phyloP scores from a whole-genome alignment of 2,113 vertebrate species.

The Plotosus lineatus region DNA sequence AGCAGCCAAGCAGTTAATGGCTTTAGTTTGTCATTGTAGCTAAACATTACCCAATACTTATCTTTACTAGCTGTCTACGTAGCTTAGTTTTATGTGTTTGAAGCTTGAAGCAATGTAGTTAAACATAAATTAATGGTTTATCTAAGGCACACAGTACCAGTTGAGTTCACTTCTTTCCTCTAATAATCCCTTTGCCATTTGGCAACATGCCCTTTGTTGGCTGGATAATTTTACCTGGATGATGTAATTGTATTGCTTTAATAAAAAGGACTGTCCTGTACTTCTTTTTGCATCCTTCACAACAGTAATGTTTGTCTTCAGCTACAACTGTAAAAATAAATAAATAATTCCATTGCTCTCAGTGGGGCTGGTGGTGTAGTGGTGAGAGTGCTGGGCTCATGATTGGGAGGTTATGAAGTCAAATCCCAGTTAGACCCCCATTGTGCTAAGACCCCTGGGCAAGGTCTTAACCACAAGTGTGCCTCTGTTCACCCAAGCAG shows the following conservation, averaged over 20 bases:
- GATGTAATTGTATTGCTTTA: background rate
- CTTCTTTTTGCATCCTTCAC: background rate
- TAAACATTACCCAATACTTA: slow-evolving; percentile 2
- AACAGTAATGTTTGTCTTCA: background rate
- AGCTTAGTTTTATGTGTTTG: background rate
- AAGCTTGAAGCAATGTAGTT: background rate
- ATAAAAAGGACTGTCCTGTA: background rate
- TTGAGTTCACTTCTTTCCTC: background rate
- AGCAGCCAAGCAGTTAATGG: background rate
- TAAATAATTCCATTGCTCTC: too few species aligned
- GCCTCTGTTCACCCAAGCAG: too few species aligned
- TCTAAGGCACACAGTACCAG: background rate
- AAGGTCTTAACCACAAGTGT: too few species aligned
- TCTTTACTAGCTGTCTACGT: background rate
- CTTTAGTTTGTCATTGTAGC: background rate
- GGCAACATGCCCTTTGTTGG: background rate
- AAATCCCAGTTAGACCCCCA: too few species aligned
- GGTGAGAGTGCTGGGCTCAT: too few species aligned
- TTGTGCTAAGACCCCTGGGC: too few species aligned
- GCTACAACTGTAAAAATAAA: too few species aligned
- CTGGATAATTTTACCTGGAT: background rate
- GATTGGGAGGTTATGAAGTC: too few species aligned
- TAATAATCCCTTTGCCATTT: background rate
- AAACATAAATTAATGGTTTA: background rate
- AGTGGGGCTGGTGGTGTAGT: too few species aligned